Evolutionary conservation across 2,797 vertebrate species (phyloP), one percentile per base, ranked within the genome.

Genomic region (Avahi laniger): DNA sequence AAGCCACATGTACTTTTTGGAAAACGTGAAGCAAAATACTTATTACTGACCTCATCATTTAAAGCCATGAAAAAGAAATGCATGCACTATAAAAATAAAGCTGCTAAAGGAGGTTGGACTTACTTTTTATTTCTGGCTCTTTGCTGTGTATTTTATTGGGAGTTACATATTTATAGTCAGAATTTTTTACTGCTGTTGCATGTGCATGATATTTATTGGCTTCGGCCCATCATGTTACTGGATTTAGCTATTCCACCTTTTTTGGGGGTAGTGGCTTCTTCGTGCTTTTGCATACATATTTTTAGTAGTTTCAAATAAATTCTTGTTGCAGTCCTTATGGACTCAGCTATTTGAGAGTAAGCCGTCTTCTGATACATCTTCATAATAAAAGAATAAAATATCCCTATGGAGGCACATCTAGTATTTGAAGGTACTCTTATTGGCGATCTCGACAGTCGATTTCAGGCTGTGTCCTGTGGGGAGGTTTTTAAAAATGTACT

Each of bases 1-100:
- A 86, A 95, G 75, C 46, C 63, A 70, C 63, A 73, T 91, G 81
- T 67, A 67, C 52, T 86, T 48, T 79, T 91, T 82, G 82, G 96
- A 97, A 97, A 97, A 97, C 91, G 41, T 83, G 94, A 95, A 93
- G 85, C 91, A 93, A 91, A 94, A 80, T 84, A n/a, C 63, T 95
- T 93, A 67, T 41, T 80, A 87, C 69, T 69, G 43, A 95, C 30
- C 11, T 97, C 46, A 87, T 82, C 54, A 87, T 84, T 91, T 69
- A 96, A 95, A 95, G 28, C 48, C 65, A 72, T 79, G 82, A 84
- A 81, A 90, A 96, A 92, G 72, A 91, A 86, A 57, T 80, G 48
- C 26, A 11, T 72, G 5, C 18, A 41, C 35, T n/a, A 8, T 59
- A 41, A 82, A 89, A 93, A 82, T 80, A 95, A 63, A 67, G 30